phyloP scores from a whole-genome alignment of 1,140 invertebrate species.

The Drosophila insularis region DNA sequence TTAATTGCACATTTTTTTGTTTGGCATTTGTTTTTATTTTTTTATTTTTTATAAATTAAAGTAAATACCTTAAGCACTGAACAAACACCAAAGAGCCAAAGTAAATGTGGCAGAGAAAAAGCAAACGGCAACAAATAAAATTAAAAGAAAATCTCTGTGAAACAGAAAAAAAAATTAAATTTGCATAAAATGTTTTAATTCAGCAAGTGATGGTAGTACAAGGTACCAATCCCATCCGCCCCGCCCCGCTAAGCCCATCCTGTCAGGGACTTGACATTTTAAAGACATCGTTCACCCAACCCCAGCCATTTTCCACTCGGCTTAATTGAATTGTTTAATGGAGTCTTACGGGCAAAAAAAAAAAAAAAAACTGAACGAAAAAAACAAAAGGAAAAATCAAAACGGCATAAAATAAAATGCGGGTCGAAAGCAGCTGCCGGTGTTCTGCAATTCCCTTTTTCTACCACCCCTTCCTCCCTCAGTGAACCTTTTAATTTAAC shows the following conservation, averaged over 20 bases:
- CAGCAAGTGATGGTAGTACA: constrained; percentile 15
- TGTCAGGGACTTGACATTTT: constrained; percentile 64
- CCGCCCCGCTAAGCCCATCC: background rate
- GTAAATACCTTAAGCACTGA: constrained; percentile 73
- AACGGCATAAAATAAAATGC: constrained; percentile 77
- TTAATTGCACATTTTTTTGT: constrained; percentile 62
- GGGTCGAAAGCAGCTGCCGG: constrained; percentile 49
- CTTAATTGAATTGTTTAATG: constrained; percentile 81
- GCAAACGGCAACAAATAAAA: constrained; percentile 45
- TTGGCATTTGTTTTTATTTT: constrained; percentile 35
- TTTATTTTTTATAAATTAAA: constrained; percentile 61
- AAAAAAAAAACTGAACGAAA: constrained; percentile 22
- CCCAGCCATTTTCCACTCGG: constrained; percentile 14
- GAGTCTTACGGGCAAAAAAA: constrained; percentile 60
- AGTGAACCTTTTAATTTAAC: constrained; percentile 69
- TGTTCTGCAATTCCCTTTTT: background rate
- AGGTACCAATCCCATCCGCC: background rate
- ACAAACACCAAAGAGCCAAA: constrained; percentile 56
- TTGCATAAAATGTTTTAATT: constrained; percentile 79
- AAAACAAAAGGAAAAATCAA: constrained; percentile 65
- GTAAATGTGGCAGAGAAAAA: constrained; percentile 27
- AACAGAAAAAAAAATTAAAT: constrained; percentile 54
- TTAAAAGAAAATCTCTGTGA: constrained; percentile 25
- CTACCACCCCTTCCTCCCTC: background rate
- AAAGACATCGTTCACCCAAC: constrained; percentile 50